Evolutionary conservation across 2,888 invertebrate genomes (phyloP).

Genomic region (Strigamia maritima): DNA sequence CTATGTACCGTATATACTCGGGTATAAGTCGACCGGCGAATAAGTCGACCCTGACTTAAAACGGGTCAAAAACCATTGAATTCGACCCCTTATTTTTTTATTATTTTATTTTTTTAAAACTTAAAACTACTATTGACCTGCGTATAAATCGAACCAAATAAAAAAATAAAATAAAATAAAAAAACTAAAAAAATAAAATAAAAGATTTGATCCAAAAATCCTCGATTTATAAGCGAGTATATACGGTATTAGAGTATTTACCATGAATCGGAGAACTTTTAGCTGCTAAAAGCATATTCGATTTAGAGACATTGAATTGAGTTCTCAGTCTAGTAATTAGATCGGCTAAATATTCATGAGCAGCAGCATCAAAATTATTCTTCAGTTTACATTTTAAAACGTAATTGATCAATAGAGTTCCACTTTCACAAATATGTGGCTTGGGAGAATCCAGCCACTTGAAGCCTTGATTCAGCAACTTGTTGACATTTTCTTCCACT

Average conservation of each 20-base stretch:
- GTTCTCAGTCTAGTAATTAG: neutral
- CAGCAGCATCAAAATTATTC: neutral
- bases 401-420: slow-evolving; percentile 3
- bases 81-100: too few species aligned
- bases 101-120: too few species aligned
- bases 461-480: neutral
- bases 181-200: too few species aligned
- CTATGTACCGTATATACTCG: too few species aligned
- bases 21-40: too few species aligned
- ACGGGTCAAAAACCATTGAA: too few species aligned
- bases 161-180: too few species aligned
- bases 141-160: too few species aligned
- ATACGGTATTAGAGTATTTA: neutral
- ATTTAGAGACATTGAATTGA: neutral
- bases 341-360: neutral
- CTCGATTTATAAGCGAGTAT: too few species aligned
- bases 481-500: neutral
- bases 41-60: too few species aligned
- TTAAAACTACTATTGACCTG: too few species aligned
- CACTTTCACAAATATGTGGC: slow-evolving; percentile 25
- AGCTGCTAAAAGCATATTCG: slow-evolving; percentile 1
- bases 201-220: too few species aligned
- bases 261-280: slow-evolving; percentile 23
- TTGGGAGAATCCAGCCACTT: slow-evolving; percentile 19
- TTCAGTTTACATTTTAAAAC: neutral